phyloP scores from a whole-genome alignment of 2,888 invertebrate genomes.

The Atherix ibis region DNA sequence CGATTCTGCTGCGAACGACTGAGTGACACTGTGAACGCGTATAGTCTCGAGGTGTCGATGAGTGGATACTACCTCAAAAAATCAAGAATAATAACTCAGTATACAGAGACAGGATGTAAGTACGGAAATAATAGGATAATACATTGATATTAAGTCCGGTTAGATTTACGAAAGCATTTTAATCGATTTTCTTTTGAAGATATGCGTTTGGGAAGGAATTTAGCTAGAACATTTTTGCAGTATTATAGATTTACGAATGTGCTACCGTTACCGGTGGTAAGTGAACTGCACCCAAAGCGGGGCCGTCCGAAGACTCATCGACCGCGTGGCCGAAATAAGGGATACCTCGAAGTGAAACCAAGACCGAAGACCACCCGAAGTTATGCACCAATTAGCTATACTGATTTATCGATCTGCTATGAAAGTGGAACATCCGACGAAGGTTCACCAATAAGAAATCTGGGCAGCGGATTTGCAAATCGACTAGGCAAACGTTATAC shows the following conservation, averaged over 20 bases:
- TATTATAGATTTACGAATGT: conserved; percentile 64
- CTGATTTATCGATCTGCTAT: conserved; percentile 38
- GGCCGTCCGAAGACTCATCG: conserved; percentile 28
- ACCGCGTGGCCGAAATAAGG: conserved; percentile 26
- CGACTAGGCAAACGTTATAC: conserved; percentile 17
- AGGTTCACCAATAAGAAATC: conserved; percentile 26
- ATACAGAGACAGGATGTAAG: conserved; percentile 94
- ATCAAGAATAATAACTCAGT: conserved; percentile 57
- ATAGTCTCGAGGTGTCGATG: conserved; percentile 80
- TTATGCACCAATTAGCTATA: conserved; percentile 37
- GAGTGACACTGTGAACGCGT: conserved; percentile 70
- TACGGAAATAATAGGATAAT: too few species aligned
- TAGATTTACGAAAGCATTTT: too few species aligned
- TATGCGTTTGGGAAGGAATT: conserved; percentile 60
- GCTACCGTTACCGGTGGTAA: conserved; percentile 36
- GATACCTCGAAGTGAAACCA: conserved; percentile 30
- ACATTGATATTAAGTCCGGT: too few species aligned
- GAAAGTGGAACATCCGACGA: conserved; percentile 37
- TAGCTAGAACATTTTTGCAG: conserved; percentile 59
- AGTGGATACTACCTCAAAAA: conserved; percentile 67
- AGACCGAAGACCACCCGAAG: conserved; percentile 35
- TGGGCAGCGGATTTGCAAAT: conserved; percentile 20
- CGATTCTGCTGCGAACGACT: conserved; percentile 60
- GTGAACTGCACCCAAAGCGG: conserved; percentile 28
- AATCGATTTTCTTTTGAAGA: too few species aligned